Conservation (phyloP, 2,888 invertebrate genomes). For the Ectemnius cavifrons region DNA sequence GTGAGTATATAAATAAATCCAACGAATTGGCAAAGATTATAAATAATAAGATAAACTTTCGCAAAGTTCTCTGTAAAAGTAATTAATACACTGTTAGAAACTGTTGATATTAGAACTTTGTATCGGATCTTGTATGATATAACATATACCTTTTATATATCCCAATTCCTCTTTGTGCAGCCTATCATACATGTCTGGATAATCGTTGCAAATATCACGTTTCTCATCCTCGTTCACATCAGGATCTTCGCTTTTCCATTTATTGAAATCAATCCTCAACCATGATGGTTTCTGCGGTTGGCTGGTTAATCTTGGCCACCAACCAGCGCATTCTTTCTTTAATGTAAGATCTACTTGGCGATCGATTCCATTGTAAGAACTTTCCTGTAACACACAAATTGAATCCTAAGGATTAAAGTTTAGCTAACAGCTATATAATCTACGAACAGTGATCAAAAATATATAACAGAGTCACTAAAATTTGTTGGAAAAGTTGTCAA, state of each 20-base stretch:
- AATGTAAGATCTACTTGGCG: slow-evolving; percentile 88
- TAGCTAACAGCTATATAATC: too few species aligned
- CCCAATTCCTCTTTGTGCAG: slow-evolving; percentile 88
- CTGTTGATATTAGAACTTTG: too few species aligned
- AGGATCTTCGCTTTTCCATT: slow-evolving; percentile 90
- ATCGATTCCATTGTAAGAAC: slow-evolving; percentile 83
- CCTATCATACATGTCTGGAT: slow-evolving; percentile 86
- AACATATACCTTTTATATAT: slow-evolving; percentile 84
- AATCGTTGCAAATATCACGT: slow-evolving; percentile 87
- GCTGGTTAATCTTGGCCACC: slow-evolving; percentile 92
- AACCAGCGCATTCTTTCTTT: slow-evolving; percentile 83
- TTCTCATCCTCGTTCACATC: slow-evolving; percentile 82
- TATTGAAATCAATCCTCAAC: slow-evolving; percentile 96
- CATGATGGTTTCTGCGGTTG: slow-evolving; percentile 92
- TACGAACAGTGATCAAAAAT: not conserved
- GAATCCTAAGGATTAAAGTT: slow-evolving; percentile 18
- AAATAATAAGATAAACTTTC: slow-evolving; percentile 91
- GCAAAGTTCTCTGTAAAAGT: slow-evolving; percentile 85
- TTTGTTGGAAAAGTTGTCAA: too few species aligned
- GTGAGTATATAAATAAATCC: slow-evolving; percentile 88
- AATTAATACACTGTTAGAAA: not conserved
- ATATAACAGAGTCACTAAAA: not conserved
- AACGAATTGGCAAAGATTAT: slow-evolving; percentile 93
- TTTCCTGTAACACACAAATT: slow-evolving; percentile 76
- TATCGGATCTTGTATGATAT: slow-evolving; percentile 12